Evolutionary conservation across 1,140 invertebrate genomes (phyloP), one percentile per base, ranked within the genome.

Genomic region (Leptinotarsa undecemlineata): DNA sequence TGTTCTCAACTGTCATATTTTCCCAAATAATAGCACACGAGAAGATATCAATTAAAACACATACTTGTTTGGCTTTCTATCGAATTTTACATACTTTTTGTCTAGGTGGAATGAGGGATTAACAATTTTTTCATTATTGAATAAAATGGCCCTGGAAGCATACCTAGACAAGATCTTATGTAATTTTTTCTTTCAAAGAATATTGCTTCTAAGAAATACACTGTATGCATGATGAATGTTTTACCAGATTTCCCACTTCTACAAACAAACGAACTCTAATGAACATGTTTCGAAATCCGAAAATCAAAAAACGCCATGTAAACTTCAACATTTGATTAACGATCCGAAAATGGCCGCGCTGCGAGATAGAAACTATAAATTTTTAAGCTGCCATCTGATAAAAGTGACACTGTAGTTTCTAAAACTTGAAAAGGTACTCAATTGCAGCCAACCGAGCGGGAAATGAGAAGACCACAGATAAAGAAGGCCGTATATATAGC

Each of bases 401-500:
- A 81, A 80, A 80, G 74, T 81, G 82, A 83, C 82, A 83, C 78
- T 81, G 80, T 84, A 82, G 82, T 83, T 83, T 81, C 81, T 76
- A 78, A 81, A 82, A 82, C 79, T 83, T 82, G 81, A 82, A 83
- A 83, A 83, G 80, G 77, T 82, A 81, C 81, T 82, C 79, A 78
- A 82, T 82, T 79, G 82, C 78, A 77, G 75, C 80, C 82, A 81
- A 81, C 82, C 81, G 81, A 81, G 78, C 82, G 81, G 82, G 82
- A 84, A 84, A 84, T 84, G 81, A 83, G 82, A 78, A 77, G 77
- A 80, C 76, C 80, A 78, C 78, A 81, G 81, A 83, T 82, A 83
- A 80, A 79, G 80, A 80, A 77, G 57, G 71, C 21, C 23, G 48
- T 72, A 72, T 72, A 72, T 42, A 69, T 20, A 23, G 47, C 21